Evolutionary conservation across 2,888 invertebrate species (phyloP).

Genomic region (Trachelus tabidus): DNA sequence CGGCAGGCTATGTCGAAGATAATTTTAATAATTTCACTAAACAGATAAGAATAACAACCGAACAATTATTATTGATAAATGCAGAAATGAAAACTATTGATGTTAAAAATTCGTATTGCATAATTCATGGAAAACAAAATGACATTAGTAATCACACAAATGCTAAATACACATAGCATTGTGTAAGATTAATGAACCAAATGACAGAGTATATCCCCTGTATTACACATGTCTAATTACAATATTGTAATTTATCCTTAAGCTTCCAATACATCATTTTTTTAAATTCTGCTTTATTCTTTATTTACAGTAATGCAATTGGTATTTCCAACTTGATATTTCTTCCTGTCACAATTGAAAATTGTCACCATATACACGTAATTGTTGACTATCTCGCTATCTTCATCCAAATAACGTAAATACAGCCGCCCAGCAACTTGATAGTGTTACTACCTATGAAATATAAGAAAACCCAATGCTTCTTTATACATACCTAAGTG

Average conservation of each 20-base stretch:
- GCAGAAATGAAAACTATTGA: not conserved
- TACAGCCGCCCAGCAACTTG: not conserved
- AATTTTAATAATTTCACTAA: not conserved
- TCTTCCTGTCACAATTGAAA: not conserved
- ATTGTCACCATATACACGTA: not conserved
- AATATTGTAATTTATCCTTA: not conserved
- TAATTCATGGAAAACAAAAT: not conserved
- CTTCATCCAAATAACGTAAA: not conserved
- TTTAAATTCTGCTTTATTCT: not conserved
- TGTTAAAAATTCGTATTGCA: not conserved
- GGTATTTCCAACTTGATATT: not conserved
- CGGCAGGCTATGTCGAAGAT: not conserved
- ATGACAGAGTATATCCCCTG: not conserved
- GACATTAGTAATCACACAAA: not conserved
- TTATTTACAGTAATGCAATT: not conserved
- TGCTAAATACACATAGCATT: not conserved
- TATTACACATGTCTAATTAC: not conserved
- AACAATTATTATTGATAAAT: not conserved
- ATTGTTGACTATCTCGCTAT: no score
- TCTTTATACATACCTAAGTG: not conserved
- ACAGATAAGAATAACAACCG: not conserved
- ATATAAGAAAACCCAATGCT: not conserved
- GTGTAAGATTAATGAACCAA: not conserved
- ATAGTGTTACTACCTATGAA: not conserved
- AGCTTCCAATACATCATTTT: not conserved